Evolutionary conservation across 2,797 vertebrate genomes (phyloP), one percentile per base, ranked within the genome.

Genomic region (Emydoidea blandingii): DNA sequence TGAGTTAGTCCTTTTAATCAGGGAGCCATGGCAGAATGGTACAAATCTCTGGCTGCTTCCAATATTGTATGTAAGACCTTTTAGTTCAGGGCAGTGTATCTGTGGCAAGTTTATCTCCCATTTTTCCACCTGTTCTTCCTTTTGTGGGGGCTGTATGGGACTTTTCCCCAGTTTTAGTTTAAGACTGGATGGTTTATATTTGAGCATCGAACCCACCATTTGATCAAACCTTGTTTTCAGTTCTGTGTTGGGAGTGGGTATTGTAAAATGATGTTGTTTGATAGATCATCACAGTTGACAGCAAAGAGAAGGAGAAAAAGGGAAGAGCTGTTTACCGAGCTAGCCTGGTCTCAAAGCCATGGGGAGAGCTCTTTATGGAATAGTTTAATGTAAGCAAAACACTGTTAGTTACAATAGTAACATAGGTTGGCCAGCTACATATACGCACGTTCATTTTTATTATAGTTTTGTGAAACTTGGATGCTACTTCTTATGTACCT

Each of bases 1-100:
- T 80, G n/a, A 23, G 91, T 95, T 56, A 90, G 93, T 34, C 16
- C 5, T 37, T 34, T 92, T 95, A 94, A 94, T 95, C 90, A 96
- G 91, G 87, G 89, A 94, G 86, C 53, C 88, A 47, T 83, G 79
- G 53, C 53, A 86, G 79, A 57, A 50, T 89, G 81, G 85, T 44
- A 16, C 0, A 10, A 88, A 93, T 93, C 50, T 83, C 83, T 86
- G 89, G 81, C 92, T 94, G 50, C 53, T 81, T 27, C 85, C 18
- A 87, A 1, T 91, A 57, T 53, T 52, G n/a, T 25, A 76, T 44
- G 7, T 29, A 76, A 76, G 41, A 5, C 72, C 62, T 85, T 65
- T 91, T 80, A 34, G 57, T 72, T 86, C 90, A 94, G 56, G 93
- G 85, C 89, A 80, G 81, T 95, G 74, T 12, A 44, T 34, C 21